Evolutionary conservation across 2,113 vertebrate species (phyloP), one percentile per base, ranked within the genome.

Genomic region (Nibea coibor): DNA sequence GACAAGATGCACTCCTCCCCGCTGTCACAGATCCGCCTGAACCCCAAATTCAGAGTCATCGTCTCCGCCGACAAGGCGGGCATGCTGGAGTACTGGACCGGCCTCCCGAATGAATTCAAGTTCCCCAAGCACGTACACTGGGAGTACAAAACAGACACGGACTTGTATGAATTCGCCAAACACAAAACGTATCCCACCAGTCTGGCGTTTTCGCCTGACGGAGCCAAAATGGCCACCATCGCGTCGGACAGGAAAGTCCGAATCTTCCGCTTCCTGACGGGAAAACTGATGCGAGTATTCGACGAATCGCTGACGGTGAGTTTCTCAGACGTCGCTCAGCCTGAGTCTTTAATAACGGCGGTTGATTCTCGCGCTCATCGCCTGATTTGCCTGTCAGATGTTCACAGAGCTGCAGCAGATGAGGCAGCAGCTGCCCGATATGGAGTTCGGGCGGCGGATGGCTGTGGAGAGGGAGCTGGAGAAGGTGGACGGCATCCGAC

Each of bases 381-480:
- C 7, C 31, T 24, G 22, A 17, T 54, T 19, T 4, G 0, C 39
- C 7, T 73, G 17, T 5, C 80, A 99, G 98, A 99, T 99, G 97
- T 99, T 99, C 94, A 99, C 98, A 65, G 98, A 99, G 92, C 91
- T 99, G 82, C 97, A 99, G 89, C 98, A 99, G 92, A 99, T 99
- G 98, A 96, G 96, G 66, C 98, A 98, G 76, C 98, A 99, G 67
- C 95, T 99, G n/a, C 98, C 98, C 4, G 97, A 99, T 91, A 98
- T 99, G 98, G 98, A 99, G 92, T 99, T 99, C 80, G 98, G 98
- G 22, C 94, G 97, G 54, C 95, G 98, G 65, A 99, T 99, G 97
- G 98, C 98, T 10, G 97, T 97, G 84, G 98, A 99, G 87, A 92
- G 98, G 75, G 98, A 99, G 70, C 90, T 99, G 87, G 98, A 99